Percentiles rank a stretch among this genome's conserved stretches.
Conservation (phyloP, 2,888 invertebrate species). For the Tachystola acroxantha region DNA sequence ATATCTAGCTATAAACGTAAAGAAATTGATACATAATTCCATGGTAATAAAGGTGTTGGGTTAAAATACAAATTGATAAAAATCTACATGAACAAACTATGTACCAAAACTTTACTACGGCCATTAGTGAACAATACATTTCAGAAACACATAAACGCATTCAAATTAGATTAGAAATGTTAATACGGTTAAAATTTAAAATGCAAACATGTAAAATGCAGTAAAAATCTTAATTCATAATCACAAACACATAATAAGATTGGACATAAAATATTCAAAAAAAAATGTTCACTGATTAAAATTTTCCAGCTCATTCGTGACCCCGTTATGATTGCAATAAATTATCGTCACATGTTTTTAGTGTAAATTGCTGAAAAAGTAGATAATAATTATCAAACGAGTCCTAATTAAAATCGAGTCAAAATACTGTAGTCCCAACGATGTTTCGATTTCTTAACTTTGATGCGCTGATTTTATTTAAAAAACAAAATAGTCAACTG, state of each 20-base stretch:
- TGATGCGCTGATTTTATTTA: constrained; percentile 39
- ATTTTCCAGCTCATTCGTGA: constrained; percentile 37
- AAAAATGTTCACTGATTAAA: constrained; percentile 72
- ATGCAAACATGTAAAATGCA: constrained; percentile 39
- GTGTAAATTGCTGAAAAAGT: constrained; percentile 17
- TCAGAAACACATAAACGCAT: constrained; percentile 46
- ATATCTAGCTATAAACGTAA: constrained; percentile 33
- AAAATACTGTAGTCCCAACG: constrained; percentile 44
- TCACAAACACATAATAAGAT: constrained; percentile 50
- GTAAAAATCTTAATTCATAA: constrained; percentile 45
- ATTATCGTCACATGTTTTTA: constrained; percentile 5
- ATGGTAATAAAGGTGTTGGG: constrained; percentile 29
- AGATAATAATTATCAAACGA: constrained; percentile 26
- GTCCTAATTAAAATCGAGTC: constrained; percentile 67
- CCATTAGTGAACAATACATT: constrained; percentile 31
- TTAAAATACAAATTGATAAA: constrained; percentile 2
- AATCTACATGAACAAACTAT: constrained; percentile 42
- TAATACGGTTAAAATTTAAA: constrained; percentile 75
- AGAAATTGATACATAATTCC: constrained; percentile 58
- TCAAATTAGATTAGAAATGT: constrained; percentile 63
- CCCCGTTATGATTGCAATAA: too few relatives aligned
- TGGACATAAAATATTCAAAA: constrained; percentile 34
- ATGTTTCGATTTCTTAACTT: constrained; percentile 25
- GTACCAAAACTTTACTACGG: constrained; percentile 49
- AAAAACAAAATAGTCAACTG: constrained; percentile 31